phyloP scores from a whole-genome alignment of 2,888 invertebrate species.

The Asteroscopus sphinx region DNA sequence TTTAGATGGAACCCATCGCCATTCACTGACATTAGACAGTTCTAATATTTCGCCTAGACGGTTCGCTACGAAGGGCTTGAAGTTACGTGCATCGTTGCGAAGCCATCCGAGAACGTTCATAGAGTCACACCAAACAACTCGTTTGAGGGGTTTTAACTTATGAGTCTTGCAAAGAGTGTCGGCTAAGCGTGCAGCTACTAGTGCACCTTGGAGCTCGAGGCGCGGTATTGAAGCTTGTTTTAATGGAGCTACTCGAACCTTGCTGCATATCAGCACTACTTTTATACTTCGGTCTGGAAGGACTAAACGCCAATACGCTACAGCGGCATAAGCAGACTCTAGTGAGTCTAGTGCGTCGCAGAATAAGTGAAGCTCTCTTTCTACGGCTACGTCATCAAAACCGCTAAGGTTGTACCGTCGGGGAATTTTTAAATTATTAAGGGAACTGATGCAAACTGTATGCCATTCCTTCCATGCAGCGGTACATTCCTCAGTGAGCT shows the following conservation, averaged over 20 bases:
- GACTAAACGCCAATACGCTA: neutral
- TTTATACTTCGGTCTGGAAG: neutral
- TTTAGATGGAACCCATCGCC: too few species aligned
- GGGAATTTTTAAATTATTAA: neutral
- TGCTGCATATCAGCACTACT: neutral
- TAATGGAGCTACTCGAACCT: neutral
- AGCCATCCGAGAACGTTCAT: too few species aligned
- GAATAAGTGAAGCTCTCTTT: neutral
- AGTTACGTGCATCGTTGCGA: too few species aligned
- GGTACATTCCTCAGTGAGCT: neutral
- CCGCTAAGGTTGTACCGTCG: neutral
- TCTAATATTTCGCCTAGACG: too few species aligned
- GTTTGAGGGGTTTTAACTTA: too few species aligned
- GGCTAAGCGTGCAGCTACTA: neutral
- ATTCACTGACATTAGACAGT: too few species aligned
- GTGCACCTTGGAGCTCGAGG: neutral
- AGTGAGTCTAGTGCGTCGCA: too few species aligned
- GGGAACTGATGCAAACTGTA: too few species aligned
- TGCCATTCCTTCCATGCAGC: neutral
- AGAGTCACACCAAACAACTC: too few species aligned
- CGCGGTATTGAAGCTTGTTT: neutral
- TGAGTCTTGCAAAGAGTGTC: neutral
- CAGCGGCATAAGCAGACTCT: too few species aligned
- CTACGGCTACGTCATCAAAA: neutral
- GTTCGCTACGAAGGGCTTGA: too few species aligned